Conservation (phyloP, 2,888 invertebrate genomes). For the Andrena chrysosceles region DNA sequence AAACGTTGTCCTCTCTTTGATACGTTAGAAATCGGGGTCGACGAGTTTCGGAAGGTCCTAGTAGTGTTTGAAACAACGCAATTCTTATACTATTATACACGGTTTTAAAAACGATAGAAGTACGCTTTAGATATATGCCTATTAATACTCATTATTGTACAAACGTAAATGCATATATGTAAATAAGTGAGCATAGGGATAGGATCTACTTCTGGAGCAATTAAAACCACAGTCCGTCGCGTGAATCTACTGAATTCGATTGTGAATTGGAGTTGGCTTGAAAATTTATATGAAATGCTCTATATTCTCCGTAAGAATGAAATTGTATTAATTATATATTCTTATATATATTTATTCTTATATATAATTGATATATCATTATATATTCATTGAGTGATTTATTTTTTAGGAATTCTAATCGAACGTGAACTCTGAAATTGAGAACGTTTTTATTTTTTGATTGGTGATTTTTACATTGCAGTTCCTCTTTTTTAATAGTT, state of each 20-base stretch:
- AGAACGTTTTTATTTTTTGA: too few relatives aligned
- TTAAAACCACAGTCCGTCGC: not conserved
- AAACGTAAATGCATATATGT: not conserved
- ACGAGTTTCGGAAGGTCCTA: constrained; percentile 6
- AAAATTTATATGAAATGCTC: not conserved
- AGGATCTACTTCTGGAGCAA: constrained; percentile 16
- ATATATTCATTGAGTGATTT: too few relatives aligned
- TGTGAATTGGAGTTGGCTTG: not conserved
- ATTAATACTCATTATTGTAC: constrained; percentile 37
- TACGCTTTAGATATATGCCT: constrained; percentile 17
- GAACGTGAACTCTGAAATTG: too few relatives aligned
- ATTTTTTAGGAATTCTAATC: too few relatives aligned
- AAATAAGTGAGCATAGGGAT: constrained; percentile 8
- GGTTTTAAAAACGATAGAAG: not conserved
- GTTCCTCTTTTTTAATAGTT: too few relatives aligned
- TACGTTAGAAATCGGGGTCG: not conserved
- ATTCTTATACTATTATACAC: not conserved
- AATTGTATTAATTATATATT: too few relatives aligned
- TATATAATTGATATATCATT: too few relatives aligned
- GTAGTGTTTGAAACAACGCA: not conserved
- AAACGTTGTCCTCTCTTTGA: not conserved
- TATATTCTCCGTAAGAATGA: not conserved
- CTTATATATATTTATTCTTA: too few relatives aligned
- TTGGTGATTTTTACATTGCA: too few relatives aligned
- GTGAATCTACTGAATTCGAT: not conserved